A percentile compares a stretch with the other conserved stretches of the same genome.
These are phyloP conservation scores for Tipula confusa DNA, from an alignment of 2,888 invertebrate species.

Conservation along the genomic window DNA sequence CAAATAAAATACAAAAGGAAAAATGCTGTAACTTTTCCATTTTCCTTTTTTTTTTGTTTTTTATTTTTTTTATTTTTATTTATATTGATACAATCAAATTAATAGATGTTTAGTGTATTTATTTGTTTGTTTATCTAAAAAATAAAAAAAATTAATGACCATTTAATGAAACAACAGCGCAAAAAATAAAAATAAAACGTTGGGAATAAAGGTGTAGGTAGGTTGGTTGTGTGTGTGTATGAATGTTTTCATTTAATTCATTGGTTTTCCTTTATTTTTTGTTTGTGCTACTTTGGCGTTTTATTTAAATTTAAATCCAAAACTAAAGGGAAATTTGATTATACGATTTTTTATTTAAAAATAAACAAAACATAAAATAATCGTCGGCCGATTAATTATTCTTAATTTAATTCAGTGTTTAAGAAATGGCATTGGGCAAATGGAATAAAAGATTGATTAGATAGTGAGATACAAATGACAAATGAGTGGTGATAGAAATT, in stretches of 20 bases:
- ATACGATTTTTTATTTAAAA: background rate
- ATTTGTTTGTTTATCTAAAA: background rate
- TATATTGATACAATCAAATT: slow-evolving; percentile 12
- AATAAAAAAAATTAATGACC: background rate
- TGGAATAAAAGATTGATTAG: background rate
- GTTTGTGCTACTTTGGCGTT: background rate
- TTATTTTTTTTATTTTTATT: too few relatives aligned
- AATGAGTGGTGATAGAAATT: background rate
- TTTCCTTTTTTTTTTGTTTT: too few relatives aligned
- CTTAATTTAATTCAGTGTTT: background rate
- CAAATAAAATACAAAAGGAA: background rate
- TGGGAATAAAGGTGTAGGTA: background rate
- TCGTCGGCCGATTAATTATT: background rate
- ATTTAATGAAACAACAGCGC: background rate
- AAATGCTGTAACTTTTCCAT: background rate
- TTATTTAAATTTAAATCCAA: background rate
- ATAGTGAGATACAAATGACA: background rate
- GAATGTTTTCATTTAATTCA: background rate
- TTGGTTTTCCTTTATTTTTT: slow-evolving; percentile 1
- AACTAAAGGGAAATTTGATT: background rate
- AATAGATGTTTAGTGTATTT: slow-evolving; percentile 12
- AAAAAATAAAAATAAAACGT: background rate
- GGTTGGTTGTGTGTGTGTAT: background rate
- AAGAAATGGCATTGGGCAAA: background rate
- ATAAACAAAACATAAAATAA: background rate